A percentile compares a stretch with the other conserved stretches of the same genome.
These are phyloP conservation scores for Zoroaster sp. DNA, from an alignment of 53 echinoderm and acorn worm genomes.

Conservation along the genomic window DNA sequence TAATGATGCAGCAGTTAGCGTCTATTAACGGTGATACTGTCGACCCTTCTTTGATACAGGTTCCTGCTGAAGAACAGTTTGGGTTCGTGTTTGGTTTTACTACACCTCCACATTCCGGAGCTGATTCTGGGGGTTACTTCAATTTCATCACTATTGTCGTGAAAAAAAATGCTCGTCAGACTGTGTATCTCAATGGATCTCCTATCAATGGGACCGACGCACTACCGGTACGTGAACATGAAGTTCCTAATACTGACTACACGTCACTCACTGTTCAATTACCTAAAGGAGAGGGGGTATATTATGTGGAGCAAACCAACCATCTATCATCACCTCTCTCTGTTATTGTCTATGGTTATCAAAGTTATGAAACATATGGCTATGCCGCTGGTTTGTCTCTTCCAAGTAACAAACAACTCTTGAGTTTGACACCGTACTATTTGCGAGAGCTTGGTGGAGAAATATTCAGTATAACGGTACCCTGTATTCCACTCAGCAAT, in stretches of 20 bases:
- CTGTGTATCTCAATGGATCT: slow-evolving; percentile 43
- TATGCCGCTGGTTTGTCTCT: slow-evolving; percentile 72
- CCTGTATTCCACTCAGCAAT: slow-evolving; percentile 36
- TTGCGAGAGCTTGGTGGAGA: slow-evolving; percentile 72
- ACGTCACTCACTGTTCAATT: slow-evolving; percentile 44
- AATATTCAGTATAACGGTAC: slow-evolving; percentile 43
- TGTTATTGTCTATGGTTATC: slow-evolving; percentile 72
- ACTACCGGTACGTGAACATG: background rate
- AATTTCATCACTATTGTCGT: slow-evolving; percentile 66
- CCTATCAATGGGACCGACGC: background rate
- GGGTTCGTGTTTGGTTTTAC: slow-evolving; percentile 62
- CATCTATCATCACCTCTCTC: slow-evolving; percentile 49
- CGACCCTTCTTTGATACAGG: slow-evolving; percentile 70
- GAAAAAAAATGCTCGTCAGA: slow-evolving; percentile 15
- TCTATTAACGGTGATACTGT: slow-evolving; percentile 19
- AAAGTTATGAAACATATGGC: slow-evolving; percentile 63
- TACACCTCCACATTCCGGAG: slow-evolving; percentile 64
- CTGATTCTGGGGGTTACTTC: slow-evolving; percentile 40
- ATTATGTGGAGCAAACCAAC: slow-evolving; percentile 58
- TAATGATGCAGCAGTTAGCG: slow-evolving; percentile 56
- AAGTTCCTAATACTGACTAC: slow-evolving; percentile 45
- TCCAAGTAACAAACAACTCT: slow-evolving; percentile 39
- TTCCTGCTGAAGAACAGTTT: slow-evolving; percentile 71
- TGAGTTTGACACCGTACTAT: slow-evolving; percentile 50
- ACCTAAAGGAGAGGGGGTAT: slow-evolving; percentile 68